These are phyloP conservation scores for Toxostoma redivivum DNA, from an alignment of 2,113 vertebrate genomes.

Conservation along the genomic window DNA sequence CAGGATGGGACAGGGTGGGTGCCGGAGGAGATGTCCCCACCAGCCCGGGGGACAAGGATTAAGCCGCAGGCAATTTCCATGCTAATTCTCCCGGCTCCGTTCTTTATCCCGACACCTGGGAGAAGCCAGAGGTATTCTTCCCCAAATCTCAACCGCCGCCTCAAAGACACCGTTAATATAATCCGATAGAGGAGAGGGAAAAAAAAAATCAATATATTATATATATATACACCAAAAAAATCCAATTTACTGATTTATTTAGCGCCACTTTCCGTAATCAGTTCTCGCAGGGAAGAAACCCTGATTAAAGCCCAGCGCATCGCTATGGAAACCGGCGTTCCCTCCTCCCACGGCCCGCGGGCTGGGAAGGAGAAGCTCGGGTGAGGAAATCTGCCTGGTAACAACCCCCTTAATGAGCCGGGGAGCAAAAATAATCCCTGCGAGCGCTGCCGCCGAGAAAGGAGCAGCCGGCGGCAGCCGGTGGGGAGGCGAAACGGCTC, in stretches of 20 bases:
- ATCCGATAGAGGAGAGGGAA: neutral
- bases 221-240: neutral
- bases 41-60: neutral
- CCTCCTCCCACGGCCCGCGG: constrained; percentile 46
- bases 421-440: constrained; percentile 31
- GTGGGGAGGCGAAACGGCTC: neutral
- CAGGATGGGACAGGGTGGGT: rapidly evolving
- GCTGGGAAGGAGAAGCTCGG: constrained; percentile 16
- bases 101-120: neutral
- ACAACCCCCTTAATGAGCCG: constrained; percentile 29
- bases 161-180: neutral
- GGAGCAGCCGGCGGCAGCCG: constrained; percentile 9
- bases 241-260: constrained; percentile 38
- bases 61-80: neutral
- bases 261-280: constrained; percentile 37
- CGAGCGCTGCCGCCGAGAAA: neutral
- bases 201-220: neutral
- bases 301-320: constrained; percentile 61
- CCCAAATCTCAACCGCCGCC: neutral
- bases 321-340: constrained; percentile 65
- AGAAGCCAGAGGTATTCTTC: neutral
- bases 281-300: constrained; percentile 47
- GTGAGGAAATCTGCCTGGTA: constrained; percentile 68
- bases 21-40: neutral
- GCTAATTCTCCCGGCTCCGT: neutral